These are phyloP conservation scores for Champsocephalus esox DNA, from an alignment of 2,797 vertebrate species.

Conservation along the genomic window DNA sequence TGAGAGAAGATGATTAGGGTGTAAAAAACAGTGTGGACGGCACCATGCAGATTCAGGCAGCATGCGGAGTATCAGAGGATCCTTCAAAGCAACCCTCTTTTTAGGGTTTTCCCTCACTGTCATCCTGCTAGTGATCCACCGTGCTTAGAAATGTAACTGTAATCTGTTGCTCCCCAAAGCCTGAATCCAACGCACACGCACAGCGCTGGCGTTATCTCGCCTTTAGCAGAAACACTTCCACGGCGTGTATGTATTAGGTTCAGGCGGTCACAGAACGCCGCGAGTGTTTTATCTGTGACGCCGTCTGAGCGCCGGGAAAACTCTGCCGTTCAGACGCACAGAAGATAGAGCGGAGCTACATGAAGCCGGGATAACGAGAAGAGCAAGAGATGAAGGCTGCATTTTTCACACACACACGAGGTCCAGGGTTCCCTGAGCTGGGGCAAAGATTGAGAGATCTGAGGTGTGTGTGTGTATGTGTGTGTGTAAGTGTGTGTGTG, in stretches of 20 bases:
- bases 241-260: slow-evolving; percentile 37
- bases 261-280: slow-evolving; percentile 47
- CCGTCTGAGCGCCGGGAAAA: slow-evolving; percentile 28
- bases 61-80: no score
- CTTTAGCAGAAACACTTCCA: slow-evolving; percentile 15
- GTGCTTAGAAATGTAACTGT: no score
- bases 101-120: no score
- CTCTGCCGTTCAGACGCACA: slow-evolving; percentile 29
- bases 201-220: slow-evolving; percentile 5
- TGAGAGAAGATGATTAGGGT: no score
- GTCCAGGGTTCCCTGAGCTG: slow-evolving; percentile 33
- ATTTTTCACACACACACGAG: slow-evolving; percentile 48
- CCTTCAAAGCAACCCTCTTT: no score
- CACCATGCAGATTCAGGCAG: no score
- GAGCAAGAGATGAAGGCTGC: slow-evolving; percentile 41
- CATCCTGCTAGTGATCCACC: no score
- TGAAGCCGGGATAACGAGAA: slow-evolving; percentile 57
- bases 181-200: background rate
- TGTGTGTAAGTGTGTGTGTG: slow-evolving; percentile 15
- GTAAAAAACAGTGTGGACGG: no score
- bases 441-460: slow-evolving; percentile 65
- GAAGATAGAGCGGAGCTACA: slow-evolving; percentile 35
- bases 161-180: background rate
- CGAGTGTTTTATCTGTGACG: slow-evolving; percentile 52
- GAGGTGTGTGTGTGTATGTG: background rate